Evolutionary conservation across 2,888 invertebrate species (phyloP), one percentile per base, ranked within the genome.

Genomic region (Monopis laevigella): DNA sequence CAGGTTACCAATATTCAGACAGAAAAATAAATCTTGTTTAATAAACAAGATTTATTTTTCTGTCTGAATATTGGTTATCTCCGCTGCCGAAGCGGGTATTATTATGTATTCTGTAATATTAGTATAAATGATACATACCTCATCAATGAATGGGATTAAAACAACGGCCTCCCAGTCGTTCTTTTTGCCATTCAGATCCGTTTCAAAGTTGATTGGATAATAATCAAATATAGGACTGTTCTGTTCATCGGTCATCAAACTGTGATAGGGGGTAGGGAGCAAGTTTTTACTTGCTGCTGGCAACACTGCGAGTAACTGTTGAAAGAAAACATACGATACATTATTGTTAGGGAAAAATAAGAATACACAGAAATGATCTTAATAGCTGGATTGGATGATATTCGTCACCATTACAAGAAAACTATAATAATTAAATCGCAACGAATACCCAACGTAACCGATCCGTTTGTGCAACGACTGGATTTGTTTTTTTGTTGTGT

Each of bases 141-240:
- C 94, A 52, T 96, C 89, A 53, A 97, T 96, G 54, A 97, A 96
- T 1, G 96, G 96, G 58, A 97, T 92, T 1, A 96, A 82, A 1
- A 96, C 93, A 0, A 97, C 90, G 0, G 96, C 96, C 64, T 97
- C 98, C 98, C 98, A 98, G 49, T 96, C 96, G 57, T 96, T 92
- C 53, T 86, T 86, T 67, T 98, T 98, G 4, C 98, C 98, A 73
- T 98, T 98, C 42, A 98, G 83, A 80, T 98, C 98, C 0, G 94
- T 95, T 55, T 90, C 86, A 65, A 98, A 98, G 50, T 96, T 85
- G 39, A 82, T 65, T 0, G 98, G 98, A 71, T 97, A 99, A 67
- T 93, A 98, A 51, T 93, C 87, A 17, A 90, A 87, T 45, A 98
- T 92, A 1, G 94, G 87, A 0, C 94, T 93, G 40, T 82, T 65